Evolutionary conservation across 1,140 invertebrate species (phyloP), one percentile per base, ranked within the genome.

Genomic region (Vanessa tameamea): DNA sequence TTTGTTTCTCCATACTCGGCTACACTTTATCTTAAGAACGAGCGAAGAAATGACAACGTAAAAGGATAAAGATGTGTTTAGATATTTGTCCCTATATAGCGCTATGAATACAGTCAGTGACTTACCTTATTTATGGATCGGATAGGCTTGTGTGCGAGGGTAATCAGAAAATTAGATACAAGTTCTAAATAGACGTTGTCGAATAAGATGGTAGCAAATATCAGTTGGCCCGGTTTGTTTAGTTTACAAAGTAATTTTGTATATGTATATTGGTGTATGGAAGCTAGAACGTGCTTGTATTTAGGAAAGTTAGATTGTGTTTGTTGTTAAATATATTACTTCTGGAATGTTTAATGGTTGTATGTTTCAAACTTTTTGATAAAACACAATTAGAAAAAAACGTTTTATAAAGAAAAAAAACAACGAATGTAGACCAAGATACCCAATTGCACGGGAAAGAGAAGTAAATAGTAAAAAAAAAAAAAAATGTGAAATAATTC

Each of bases 131-230:
- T 53, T 53, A 53, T 53, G 51, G 51, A 16, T n/a, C 51, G 15
- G n/a, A n/a, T 53, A 53, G 37, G 37, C 63, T 37, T 16, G 48
- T 51, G 47, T 50, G 47, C 7, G 64, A 50, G 64, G 8, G 48
- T 51, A 37, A 66, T 14, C 50, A 53, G 64, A 66, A 66, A 66
- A 66, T 66, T 66, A 51, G 51, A 68, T 68, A 68, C 51, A 68
- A 68, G 16, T 66, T 66, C 64, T 68, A 65, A 50, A 65, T 55
- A 68, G 65, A 43, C 26, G 26, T 50, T 67, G 47, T 68, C 65
- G 65, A 55, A 68, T 47, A 68, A 68, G 65, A 55, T 55, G 26
- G 15, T n/a, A 53, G 64, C 48, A 53, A 53, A 67, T 67, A 67
- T 67, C 50, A 59, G 23, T 59, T 53, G 23, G 50, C 53, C 53